phyloP scores from a whole-genome alignment of 2,888 invertebrate genomes.

The Agrochola lychnidis region DNA sequence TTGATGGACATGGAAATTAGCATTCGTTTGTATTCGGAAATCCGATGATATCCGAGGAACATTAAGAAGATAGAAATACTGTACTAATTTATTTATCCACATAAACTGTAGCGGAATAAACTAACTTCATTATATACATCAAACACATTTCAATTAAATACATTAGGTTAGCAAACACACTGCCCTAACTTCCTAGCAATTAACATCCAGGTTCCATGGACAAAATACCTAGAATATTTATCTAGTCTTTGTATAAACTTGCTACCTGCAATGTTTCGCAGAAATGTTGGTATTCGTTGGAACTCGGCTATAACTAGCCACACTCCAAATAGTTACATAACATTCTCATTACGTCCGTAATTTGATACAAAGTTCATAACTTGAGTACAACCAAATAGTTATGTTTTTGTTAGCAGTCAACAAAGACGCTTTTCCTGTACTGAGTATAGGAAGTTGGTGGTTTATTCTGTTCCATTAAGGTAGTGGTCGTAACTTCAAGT shows the following conservation, averaged over 20 bases:
- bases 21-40: too few relatives aligned
- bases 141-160: background rate
- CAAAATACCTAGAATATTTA: constrained; percentile 4
- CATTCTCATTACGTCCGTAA: background rate
- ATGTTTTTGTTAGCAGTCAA: background rate
- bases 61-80: too few relatives aligned
- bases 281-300: constrained; percentile 4
- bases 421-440: background rate
- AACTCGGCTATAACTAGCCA: background rate
- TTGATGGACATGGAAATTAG: too few relatives aligned
- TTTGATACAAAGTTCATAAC: background rate
- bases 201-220: background rate
- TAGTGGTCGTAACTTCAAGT: too few relatives aligned
- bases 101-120: background rate
- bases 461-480: background rate
- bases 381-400: background rate
- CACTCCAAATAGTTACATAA: background rate
- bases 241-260: background rate
- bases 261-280: background rate
- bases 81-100: background rate
- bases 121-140: background rate
- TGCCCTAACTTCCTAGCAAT: background rate
- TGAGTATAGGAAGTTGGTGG: background rate
- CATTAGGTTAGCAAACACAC: background rate
- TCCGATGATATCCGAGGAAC: too few relatives aligned